Base-by-base conservation (phyloP, 2,888 invertebrate species). In the Volucella inflata region DNA sequence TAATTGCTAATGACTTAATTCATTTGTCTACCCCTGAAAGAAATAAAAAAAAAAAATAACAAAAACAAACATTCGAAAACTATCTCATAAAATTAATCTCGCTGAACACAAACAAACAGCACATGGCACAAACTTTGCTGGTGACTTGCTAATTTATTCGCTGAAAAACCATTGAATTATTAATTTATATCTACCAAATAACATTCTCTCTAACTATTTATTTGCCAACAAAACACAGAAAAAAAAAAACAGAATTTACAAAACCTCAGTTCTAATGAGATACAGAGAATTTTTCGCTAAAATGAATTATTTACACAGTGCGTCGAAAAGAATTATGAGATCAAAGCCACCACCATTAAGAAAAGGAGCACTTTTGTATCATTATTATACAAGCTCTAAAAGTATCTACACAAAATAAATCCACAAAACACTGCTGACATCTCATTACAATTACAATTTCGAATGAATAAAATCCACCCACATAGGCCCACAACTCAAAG, bases 371-470 rank as follows among this genome's bases (percentile, higher is more conserved):
- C 30, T 6, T 30, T 30, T 30, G 30, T 30, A 30, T 30, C 30
- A 30, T n/a, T 30, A 30, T 30, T 30, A 57, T 38, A 21, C 46
- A 21, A 11, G 50, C 42, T 71, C n/a, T 60, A 14, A 59, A 67
- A 17, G 42, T 60, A 74, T 71, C 60, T 72, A 21, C 11, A 16
- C 16, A 71, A 78, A 57, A 78, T 71, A 64, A 71, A 78, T 62
- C 64, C 83, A 78, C 67, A 81, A 64, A 74, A 74, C 67, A 44
- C 78, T 74, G 72, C 72, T 68, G 72, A 78, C 79, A 78, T 78
- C 68, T 83, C 78, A 78, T 72, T 83, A 83, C 60, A 77, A 76
- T 53, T 74, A 64, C 65, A 65, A 77, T 78, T 71, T 71, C 70
- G 60, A 60, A 46, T 14, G 16, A 46, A 62, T 44, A 50, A 38